A percentile compares a stretch with the other conserved stretches of the same genome.
These are phyloP conservation scores for Rousettus madagascariensis DNA, from an alignment of 2,797 vertebrate species.

Conservation along the genomic window DNA sequence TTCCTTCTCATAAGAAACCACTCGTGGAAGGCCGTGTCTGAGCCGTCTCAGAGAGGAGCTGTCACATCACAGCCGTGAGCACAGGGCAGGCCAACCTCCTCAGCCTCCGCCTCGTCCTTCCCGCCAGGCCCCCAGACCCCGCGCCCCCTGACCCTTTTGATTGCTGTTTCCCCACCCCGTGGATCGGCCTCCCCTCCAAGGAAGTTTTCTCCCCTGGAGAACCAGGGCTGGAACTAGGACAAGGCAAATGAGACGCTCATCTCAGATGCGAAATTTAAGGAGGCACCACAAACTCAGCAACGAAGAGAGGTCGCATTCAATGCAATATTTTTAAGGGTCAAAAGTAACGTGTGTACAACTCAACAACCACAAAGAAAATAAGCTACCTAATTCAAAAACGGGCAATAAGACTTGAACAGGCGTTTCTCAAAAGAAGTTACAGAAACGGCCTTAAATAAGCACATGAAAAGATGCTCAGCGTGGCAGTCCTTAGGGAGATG, in stretches of 20 bases:
- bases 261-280: background rate
- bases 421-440: background rate
- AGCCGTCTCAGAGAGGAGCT: background rate
- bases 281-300: background rate
- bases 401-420: background rate
- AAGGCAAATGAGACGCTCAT: fast-evolving
- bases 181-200: background rate
- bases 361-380: background rate
- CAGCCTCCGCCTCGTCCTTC: background rate
- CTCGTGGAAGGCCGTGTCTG: fast-evolving
- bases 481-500: background rate
- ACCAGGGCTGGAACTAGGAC: background rate
- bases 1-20: background rate
- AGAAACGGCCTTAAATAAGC: no score
- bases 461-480: background rate
- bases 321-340: background rate
- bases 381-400: background rate
- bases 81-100: background rate
- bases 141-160: no score
- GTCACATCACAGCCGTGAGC: fast-evolving
- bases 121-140: background rate
- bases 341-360: background rate
- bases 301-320: background rate
- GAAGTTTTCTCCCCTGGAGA: background rate
- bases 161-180: background rate